Evolutionary conservation across 2,113 vertebrate genomes (phyloP), one percentile per base, ranked within the genome.

Genomic region (Bungarus multicinctus): DNA sequence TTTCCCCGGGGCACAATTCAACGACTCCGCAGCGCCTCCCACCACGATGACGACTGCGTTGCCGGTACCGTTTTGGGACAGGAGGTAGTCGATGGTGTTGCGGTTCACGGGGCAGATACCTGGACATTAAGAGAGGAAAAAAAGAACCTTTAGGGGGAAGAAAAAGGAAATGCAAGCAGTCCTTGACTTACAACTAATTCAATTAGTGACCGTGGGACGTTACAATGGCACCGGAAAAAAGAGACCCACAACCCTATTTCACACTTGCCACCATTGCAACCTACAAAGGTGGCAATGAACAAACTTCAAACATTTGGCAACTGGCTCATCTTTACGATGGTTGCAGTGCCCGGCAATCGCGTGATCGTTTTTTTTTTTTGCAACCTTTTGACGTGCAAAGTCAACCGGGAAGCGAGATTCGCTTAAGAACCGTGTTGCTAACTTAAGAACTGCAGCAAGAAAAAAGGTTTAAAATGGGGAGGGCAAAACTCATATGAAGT

Each of bases 101-200:
- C 96, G 98, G 94, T 98, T 99, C 93, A 99, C 99, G 0, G 99
- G 99, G 93, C 99, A 99, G 94, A 99, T 99, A 90, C 99, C 99
- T 99, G 74, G 34, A n/a, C 6, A 4, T 91, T 50, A 2, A 4
- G n/a, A 54, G 18, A 45, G 55, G n/a, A n/a, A n/a, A 30, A 43
- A 90, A 54, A n/a, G 12, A 4, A 43, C 12, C 55, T 39, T 91
- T 34, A 91, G 50, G 27, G 60, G 10, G 3, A 64, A 25, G 6
- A 43, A 64, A 23, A 22, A 5, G 45, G 25, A 30, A 30, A 64
- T 2, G 0, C 10, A 60, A 25, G 27, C 10, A 30, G 60, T 64
- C 60, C 60, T 64, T 11, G 10, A 14, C 27, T 64, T 30, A 64
- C 11, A 5, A 30, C 60, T n/a, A n/a, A 10, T 55, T 55, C 54